phyloP scores from a whole-genome alignment of 2,888 invertebrate species.

The Nudaria mundana region DNA sequence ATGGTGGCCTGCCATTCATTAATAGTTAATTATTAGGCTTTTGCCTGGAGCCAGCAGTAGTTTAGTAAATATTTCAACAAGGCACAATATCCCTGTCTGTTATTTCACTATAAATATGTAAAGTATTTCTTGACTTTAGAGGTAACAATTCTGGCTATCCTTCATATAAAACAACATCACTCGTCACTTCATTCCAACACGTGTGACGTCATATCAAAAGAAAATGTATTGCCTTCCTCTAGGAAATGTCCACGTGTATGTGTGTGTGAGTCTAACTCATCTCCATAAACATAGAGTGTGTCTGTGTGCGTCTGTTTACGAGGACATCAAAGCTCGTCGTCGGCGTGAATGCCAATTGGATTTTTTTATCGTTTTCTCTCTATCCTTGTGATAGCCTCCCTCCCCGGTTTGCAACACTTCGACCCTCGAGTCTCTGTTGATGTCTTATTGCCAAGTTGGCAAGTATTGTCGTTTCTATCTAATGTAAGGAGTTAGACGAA shows the following conservation, averaged over 20 bases:
- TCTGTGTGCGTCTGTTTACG: constrained; percentile 46
- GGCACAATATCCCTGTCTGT: too few relatives aligned
- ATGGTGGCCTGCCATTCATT: not conserved
- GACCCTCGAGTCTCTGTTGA: constrained; percentile 7
- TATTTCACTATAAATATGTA: not conserved
- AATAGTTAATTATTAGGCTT: constrained; percentile 1
- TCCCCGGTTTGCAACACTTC: constrained; percentile 2
- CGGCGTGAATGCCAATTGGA: constrained; percentile 62
- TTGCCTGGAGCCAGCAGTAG: too few relatives aligned
- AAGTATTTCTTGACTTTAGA: not conserved
- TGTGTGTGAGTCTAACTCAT: too few relatives aligned
- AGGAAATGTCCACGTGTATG: constrained; percentile 7
- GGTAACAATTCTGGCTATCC: too few relatives aligned
- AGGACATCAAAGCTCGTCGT: constrained; percentile 57
- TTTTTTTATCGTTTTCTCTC: constrained; percentile 67
- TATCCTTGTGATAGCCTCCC: constrained; percentile 43
- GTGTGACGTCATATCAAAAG: constrained; percentile 11
- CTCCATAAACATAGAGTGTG: constrained; percentile 10
- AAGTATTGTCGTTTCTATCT: constrained; percentile 15
- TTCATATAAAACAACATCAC: constrained; percentile 7
- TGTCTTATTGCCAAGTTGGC: constrained; percentile 21
- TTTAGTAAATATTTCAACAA: too few relatives aligned
- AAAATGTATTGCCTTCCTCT: constrained; percentile 17
- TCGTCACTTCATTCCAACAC: constrained; percentile 4
- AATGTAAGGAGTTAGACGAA: constrained; percentile 12